Conservation (phyloP, 2,113 vertebrate genomes). For the Elaphurus davidianus region DNA sequence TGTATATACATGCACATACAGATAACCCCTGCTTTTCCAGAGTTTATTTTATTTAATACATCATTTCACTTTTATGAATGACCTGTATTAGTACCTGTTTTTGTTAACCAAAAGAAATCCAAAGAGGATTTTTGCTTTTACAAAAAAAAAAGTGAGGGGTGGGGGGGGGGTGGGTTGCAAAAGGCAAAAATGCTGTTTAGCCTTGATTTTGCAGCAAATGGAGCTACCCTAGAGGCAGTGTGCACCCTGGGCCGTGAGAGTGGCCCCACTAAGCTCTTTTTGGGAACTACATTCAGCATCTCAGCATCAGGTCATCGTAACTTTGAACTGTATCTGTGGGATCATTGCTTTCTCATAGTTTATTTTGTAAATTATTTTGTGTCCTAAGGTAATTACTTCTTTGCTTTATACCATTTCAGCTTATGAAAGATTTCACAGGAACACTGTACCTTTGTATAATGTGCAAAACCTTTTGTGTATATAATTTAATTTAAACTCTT, state of each 20-base stretch:
- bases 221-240: neutral
- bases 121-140: neutral
- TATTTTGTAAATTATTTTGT: neutral
- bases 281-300: neutral
- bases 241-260: too few species aligned
- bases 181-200: neutral
- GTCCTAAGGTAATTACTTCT: neutral
- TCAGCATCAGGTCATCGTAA: neutral
- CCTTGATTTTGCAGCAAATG: neutral
- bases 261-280: too few species aligned
- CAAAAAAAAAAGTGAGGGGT: neutral
- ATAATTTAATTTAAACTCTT: neutral
- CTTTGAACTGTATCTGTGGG: neutral
- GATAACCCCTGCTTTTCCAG: neutral
- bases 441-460: neutral
- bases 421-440: neutral
- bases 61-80: neutral
- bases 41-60: neutral
- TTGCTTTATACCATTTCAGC: neutral
- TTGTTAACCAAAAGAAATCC: neutral
- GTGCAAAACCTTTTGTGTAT: neutral
- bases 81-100: neutral
- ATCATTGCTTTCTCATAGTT: neutral
- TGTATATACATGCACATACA: neutral
- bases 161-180: accelerated